Conservation (phyloP, 2,888 invertebrate genomes). For the Limnephilus lunatus region DNA sequence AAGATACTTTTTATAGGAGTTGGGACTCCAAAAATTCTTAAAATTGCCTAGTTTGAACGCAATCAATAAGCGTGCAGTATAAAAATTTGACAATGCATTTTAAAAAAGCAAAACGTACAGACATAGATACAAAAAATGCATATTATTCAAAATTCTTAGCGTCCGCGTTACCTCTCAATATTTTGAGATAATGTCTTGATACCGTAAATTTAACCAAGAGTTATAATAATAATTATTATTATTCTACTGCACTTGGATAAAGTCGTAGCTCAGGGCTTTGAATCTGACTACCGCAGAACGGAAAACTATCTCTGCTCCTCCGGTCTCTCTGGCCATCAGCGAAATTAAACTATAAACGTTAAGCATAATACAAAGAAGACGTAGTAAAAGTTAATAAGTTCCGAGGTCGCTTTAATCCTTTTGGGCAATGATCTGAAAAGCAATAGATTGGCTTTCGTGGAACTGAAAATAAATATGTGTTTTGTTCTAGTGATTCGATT, state of each 20-base stretch:
- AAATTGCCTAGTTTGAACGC: too few species aligned
- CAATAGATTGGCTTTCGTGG: neutral
- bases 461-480: neutral
- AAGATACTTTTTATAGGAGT: too few species aligned
- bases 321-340: slow-evolving; percentile 9
- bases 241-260: slow-evolving; percentile 7
- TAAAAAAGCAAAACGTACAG: too few species aligned
- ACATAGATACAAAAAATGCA: too few species aligned
- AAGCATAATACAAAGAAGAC: slow-evolving; percentile 51
- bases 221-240: neutral
- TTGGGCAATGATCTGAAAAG: slow-evolving; percentile 30
- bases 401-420: slow-evolving; percentile 50
- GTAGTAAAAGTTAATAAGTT: slow-evolving; percentile 61
- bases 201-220: neutral
- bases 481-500: neutral
- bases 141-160: too few species aligned
- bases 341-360: slow-evolving; percentile 55
- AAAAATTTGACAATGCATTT: too few species aligned
- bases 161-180: neutral
- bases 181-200: neutral
- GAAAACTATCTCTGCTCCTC: neutral
- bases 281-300: neutral
- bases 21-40: too few species aligned
- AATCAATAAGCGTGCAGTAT: too few species aligned
- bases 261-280: neutral